Evolutionary conservation across 1,140 invertebrate genomes (phyloP), one percentile per base, ranked within the genome.

Genomic region (Batillaria attramentaria): DNA sequence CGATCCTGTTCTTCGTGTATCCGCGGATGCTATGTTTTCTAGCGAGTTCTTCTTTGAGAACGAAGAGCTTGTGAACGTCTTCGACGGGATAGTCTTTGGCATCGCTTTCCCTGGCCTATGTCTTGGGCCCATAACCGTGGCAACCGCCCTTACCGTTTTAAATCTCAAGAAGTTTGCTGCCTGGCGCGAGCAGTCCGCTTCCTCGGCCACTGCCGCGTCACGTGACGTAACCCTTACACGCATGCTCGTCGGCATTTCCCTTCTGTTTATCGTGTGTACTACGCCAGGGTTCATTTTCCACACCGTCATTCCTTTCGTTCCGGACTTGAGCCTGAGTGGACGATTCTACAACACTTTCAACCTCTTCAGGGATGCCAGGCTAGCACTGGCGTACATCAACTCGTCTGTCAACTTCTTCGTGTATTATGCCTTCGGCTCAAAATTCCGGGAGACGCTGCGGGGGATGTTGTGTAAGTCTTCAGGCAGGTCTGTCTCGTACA

Each of bases 341-440:
- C 41, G 39, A 20, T 72, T 62, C n/a, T 57, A 73, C 62, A 79
- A 79, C 62, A 41, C 76, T 28, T 77, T 72, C 50, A 35, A 76
- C 31, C 28, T 76, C 1, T 65, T 65, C 28, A 79, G 66, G 35
- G 75, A 75, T 43, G 6, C 77, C 1, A 41, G 62, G 41, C 69
- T 72, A 37, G 4, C 54, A 2, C 43, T 65, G 24, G 57, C 70
- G 33, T 66, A 75, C 31, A 54, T 76, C n/a, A 72, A 82, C 39
- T 20, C 60, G 31, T 57, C 50, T 24, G 50, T 74, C 31, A 76
- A 79, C 31, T 46, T 77, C 28, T 75, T 72, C 43, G 41, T 66
- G 35, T 75, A 75, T 54, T 75, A 75, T 39, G 28, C 18, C 35
- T 41, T 75, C 54, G 72, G 73, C 54, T 57, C 54, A 18, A 75